phyloP scores from a whole-genome alignment of 1,140 invertebrate genomes.

The Belonocnema kinseyi region DNA sequence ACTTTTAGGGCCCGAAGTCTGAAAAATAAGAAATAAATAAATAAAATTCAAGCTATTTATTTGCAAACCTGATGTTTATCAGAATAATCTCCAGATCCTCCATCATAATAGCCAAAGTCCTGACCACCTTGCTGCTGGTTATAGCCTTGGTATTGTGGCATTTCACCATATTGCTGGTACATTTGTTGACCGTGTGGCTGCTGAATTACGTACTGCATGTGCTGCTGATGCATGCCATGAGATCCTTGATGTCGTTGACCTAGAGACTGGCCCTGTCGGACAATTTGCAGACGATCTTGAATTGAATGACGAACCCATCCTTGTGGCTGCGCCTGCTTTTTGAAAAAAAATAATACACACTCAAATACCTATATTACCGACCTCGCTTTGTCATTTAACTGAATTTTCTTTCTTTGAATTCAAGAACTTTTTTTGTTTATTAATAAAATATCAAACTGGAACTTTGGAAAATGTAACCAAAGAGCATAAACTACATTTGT shows the following conservation, averaged over 20 bases:
- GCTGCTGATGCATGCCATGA: slow-evolving; percentile 16
- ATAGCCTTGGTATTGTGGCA: slow-evolving; percentile 53
- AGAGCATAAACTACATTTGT: too few relatives aligned
- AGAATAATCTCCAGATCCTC: slow-evolving; percentile 50
- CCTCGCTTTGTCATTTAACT: too few relatives aligned
- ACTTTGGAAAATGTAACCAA: too few relatives aligned
- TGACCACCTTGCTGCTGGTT: slow-evolving; percentile 48
- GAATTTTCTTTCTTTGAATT: too few relatives aligned
- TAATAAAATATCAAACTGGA: too few relatives aligned
- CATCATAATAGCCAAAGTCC: slow-evolving; percentile 53
- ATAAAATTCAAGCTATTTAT: not conserved
- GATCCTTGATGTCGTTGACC: slow-evolving; percentile 36
- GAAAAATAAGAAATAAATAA: not conserved
- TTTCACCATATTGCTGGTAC: slow-evolving; percentile 46
- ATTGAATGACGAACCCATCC: not conserved
- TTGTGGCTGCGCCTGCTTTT: not conserved
- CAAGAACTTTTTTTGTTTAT: too few relatives aligned
- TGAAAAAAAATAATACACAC: slow-evolving; percentile 10
- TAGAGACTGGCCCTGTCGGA: slow-evolving; percentile 43
- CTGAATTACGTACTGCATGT: slow-evolving; percentile 35
- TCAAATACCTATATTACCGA: too few relatives aligned
- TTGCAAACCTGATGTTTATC: slow-evolving; percentile 51
- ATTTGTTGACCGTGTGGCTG: slow-evolving; percentile 33
- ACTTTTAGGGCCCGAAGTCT: too few relatives aligned
- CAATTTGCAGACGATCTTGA: slow-evolving; percentile 58